Evolutionary conservation across 2,113 vertebrate species (phyloP).

Genomic region (Ia io): DNA sequence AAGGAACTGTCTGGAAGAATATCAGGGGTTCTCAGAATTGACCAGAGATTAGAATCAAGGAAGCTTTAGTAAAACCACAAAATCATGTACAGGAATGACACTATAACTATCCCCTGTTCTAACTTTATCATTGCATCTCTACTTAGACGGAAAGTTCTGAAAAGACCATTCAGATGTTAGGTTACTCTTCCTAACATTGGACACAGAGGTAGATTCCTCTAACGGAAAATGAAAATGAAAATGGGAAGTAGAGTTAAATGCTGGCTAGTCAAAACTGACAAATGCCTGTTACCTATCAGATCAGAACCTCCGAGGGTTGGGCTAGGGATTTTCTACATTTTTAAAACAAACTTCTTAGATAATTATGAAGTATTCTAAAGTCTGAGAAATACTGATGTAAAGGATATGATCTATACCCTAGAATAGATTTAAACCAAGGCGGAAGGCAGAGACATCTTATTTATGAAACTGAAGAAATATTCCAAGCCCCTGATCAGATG

Average conservation of each 20-base stretch:
- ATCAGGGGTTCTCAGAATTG: background rate
- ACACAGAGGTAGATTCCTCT: background rate
- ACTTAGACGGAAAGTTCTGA: background rate
- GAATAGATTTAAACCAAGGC: background rate
- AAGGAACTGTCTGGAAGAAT: background rate
- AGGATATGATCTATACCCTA: background rate
- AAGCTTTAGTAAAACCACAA: background rate
- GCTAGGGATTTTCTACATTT: background rate
- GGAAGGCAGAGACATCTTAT: background rate
- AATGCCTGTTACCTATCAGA: background rate
- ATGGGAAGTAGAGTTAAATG: background rate
- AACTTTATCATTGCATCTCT: background rate
- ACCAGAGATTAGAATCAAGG: background rate
- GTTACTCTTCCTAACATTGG: background rate
- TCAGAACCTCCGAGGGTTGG: background rate
- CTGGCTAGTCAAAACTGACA: background rate
- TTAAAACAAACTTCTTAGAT: background rate
- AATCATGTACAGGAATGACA: background rate
- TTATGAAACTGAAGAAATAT: conserved; percentile 14
- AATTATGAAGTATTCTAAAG: background rate
- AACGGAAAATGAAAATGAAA: background rate
- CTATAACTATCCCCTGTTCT: background rate
- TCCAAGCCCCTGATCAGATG: background rate
- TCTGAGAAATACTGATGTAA: background rate
- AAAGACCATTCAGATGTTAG: background rate